Conservation (phyloP, 2,113 vertebrate species). For the Cyanoramphus novaezelandiae region DNA sequence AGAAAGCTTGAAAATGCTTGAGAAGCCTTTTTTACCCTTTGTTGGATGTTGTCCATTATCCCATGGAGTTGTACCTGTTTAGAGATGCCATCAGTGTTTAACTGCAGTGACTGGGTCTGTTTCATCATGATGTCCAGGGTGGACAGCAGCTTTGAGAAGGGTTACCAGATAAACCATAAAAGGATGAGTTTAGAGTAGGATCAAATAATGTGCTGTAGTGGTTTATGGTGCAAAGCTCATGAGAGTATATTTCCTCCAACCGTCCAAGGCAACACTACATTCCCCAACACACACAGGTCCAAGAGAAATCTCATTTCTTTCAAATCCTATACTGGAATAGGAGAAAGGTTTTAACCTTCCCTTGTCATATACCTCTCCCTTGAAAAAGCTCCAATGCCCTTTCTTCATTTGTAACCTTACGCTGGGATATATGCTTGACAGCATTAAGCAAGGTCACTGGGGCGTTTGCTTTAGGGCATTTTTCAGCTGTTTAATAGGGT, state of each 20-base stretch:
- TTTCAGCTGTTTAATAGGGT: not conserved
- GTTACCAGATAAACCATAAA: not conserved
- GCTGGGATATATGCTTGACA: not conserved
- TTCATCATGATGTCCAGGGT: not conserved
- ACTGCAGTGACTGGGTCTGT: not conserved
- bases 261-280: not conserved
- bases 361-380: not conserved
- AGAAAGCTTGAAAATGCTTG: not conserved
- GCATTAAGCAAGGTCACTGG: not conserved
- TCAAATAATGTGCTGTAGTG: not conserved
- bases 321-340: not conserved
- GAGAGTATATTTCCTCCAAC: not conserved
- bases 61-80: not conserved
- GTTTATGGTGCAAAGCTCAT: not conserved
- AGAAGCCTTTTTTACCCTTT: not conserved
- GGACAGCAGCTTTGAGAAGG: not conserved
- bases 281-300: not conserved
- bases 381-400: rapidly evolving
- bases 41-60: not conserved
- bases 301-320: not conserved
- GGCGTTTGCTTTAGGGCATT: not conserved
- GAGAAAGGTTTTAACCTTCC: not conserved
- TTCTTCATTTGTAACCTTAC: not conserved
- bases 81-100: not conserved
- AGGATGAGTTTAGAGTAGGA: not conserved